These are phyloP conservation scores for Madoqua kirkii DNA, from an alignment of 2,113 vertebrate genomes.

Conservation along the genomic window DNA sequence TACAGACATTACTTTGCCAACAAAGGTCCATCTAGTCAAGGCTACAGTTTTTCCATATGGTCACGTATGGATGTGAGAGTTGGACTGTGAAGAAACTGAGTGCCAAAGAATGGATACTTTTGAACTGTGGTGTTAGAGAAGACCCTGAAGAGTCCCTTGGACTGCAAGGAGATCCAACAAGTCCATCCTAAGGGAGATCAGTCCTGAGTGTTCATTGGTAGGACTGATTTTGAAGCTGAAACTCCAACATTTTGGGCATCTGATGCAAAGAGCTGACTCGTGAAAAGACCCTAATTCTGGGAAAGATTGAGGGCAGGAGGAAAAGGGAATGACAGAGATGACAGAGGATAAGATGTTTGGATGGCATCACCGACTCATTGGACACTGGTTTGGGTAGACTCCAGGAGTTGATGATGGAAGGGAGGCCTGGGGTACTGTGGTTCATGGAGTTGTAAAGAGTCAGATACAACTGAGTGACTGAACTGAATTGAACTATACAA, in stretches of 20 bases:
- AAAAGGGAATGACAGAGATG: rapidly evolving
- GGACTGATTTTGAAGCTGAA: not conserved
- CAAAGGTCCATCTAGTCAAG: not conserved
- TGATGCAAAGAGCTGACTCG: no score
- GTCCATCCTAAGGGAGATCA: not conserved
- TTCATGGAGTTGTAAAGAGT: not conserved
- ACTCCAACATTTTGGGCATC: not conserved
- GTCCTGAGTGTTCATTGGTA: not conserved
- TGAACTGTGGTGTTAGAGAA: not conserved
- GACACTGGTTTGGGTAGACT: not conserved
- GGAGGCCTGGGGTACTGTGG: not conserved
- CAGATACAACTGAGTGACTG: rapidly evolving
- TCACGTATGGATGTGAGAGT: not conserved
- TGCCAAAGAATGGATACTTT: rapidly evolving
- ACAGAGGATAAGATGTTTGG: not conserved
- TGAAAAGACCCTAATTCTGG: no score
- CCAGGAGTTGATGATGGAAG: not conserved
- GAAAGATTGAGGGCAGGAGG: not conserved
- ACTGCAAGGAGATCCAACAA: not conserved
- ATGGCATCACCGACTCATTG: not conserved
- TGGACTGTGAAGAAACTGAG: not conserved
- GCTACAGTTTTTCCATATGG: not conserved
- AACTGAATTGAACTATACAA: not conserved
- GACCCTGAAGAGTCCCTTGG: not conserved
- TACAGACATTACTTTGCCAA: not conserved